Conservation (phyloP, 2,113 vertebrate species). For the Chrysochloris asiatica region DNA sequence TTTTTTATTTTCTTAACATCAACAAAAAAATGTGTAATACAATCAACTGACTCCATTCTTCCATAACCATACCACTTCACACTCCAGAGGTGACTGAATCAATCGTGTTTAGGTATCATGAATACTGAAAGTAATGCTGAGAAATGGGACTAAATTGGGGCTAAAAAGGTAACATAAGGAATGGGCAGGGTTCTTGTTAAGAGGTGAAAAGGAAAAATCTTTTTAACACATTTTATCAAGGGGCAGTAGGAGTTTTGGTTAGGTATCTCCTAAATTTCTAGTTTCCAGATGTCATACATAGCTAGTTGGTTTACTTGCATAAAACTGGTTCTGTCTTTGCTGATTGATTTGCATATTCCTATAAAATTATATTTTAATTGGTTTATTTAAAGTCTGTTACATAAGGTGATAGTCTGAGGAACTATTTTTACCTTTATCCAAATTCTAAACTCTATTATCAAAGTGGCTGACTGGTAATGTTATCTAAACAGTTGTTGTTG, state of each 20-base stretch:
- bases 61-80: no score
- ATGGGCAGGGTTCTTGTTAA: not conserved
- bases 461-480: conserved; percentile 14
- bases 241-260: not conserved
- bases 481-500: no score
- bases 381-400: conserved; percentile 54
- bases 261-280: conserved; percentile 41
- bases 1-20: conserved; percentile 30
- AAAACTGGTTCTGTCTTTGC: conserved; percentile 47
- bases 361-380: conserved; percentile 39
- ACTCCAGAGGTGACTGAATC: not conserved
- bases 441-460: conserved; percentile 50
- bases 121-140: conserved; percentile 27
- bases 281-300: not conserved
- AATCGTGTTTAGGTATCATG: not conserved
- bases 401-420: conserved; percentile 34
- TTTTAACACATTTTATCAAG: conserved; percentile 45
- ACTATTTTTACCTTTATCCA: conserved; percentile 57
- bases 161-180: conserved; percentile 15
- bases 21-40: conserved; percentile 35
- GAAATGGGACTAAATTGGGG: not conserved
- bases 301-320: not conserved
- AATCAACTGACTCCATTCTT: not conserved
- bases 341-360: conserved; percentile 1
- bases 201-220: not conserved